Conservation (phyloP, 2,797 vertebrate species). For the Catostomus latipinnis region DNA sequence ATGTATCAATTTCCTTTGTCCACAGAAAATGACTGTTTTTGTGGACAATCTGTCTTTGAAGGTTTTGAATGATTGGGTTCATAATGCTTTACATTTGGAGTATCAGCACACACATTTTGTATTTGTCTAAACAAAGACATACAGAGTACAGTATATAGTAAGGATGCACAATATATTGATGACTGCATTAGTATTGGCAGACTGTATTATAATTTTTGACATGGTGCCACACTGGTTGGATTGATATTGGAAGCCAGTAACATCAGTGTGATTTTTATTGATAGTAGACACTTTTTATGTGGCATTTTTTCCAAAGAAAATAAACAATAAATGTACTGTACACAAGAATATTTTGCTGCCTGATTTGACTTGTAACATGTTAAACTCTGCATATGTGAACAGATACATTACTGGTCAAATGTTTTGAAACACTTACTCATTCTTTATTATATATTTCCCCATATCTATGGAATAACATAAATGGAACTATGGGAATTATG, state of each 20-base stretch:
- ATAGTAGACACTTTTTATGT: neutral
- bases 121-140: neutral
- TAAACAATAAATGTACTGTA: neutral
- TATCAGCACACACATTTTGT: neutral
- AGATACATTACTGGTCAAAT: too few relatives aligned
- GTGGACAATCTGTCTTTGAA: neutral
- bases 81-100: neutral
- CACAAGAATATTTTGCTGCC: too few relatives aligned
- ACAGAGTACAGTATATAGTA: neutral
- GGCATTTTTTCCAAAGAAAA: neutral
- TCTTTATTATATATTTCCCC: too few relatives aligned
- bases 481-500: too few relatives aligned
- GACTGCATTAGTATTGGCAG: neutral
- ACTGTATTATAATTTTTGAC: neutral
- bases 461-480: too few relatives aligned
- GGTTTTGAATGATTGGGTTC: neutral
- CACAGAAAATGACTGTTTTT: neutral
- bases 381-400: too few relatives aligned
- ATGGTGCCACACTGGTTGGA: neutral
- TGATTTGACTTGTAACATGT: too few relatives aligned
- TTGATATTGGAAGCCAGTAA: neutral
- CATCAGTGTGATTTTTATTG: neutral
- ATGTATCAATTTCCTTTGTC: neutral
- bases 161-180: neutral
- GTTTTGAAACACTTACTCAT: too few relatives aligned